Evolutionary conservation across 2,113 vertebrate genomes (phyloP).

Genomic region (Sus scrofa): DNA sequence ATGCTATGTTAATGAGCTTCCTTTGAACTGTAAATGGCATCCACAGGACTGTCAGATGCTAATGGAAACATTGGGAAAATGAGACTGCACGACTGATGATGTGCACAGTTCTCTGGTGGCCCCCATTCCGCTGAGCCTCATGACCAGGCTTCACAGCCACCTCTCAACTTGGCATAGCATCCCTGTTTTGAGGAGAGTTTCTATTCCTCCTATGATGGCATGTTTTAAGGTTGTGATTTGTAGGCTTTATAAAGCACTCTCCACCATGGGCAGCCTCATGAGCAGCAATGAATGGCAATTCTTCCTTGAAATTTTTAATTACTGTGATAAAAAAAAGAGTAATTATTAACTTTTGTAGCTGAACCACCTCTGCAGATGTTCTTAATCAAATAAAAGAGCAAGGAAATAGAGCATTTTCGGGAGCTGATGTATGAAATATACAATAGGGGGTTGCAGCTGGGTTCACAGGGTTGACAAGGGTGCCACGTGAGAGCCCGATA

Average conservation of each 20-base stretch:
- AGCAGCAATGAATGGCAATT: constrained; percentile 63
- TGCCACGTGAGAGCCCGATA: not conserved
- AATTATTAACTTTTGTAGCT: constrained; percentile 80
- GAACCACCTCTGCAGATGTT: constrained; percentile 76
- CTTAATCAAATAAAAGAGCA: constrained; percentile 75
- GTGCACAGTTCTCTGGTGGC: constrained; percentile 19
- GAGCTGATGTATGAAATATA: constrained; percentile 41
- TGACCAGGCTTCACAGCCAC: constrained; percentile 32
- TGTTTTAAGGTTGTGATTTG: constrained; percentile 58
- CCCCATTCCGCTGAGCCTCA: not conserved
- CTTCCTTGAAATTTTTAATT: constrained; percentile 80
- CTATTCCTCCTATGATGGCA: constrained; percentile 44
- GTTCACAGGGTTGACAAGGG: constrained; percentile 22
- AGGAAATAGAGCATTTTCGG: constrained; percentile 22
- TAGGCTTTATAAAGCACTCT: constrained; percentile 56
- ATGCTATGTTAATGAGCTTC: constrained; percentile 82
- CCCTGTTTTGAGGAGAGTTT: constrained; percentile 20
- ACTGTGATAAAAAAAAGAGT: constrained; percentile 56
- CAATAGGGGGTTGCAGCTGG: constrained; percentile 27
- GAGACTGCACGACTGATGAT: not conserved
- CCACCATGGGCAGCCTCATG: constrained; percentile 58
- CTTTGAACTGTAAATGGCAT: constrained; percentile 83
- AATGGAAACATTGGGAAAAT: constrained; percentile 60
- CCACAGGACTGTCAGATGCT: constrained; percentile 57
- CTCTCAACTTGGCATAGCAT: not conserved